Percentiles rank a stretch among this genome's conserved stretches.
phyloP scores from a whole-genome alignment of 2,888 invertebrate species.

The Bugulina stolonifera region DNA sequence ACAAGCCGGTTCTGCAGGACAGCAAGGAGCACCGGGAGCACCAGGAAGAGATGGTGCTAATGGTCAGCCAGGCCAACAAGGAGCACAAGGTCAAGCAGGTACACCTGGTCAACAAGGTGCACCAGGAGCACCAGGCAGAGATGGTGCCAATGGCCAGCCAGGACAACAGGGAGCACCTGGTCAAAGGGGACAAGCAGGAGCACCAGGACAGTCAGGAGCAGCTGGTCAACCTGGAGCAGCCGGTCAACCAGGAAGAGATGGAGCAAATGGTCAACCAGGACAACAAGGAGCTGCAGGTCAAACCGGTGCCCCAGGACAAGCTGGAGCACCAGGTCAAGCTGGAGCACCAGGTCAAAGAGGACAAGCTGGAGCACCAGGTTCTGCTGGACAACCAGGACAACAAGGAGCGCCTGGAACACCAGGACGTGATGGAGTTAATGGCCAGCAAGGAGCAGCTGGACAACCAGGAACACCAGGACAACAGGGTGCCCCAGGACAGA shows the following conservation, averaged over 20 bases:
- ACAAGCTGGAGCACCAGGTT: neutral
- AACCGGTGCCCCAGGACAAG: neutral
- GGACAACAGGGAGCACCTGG: neutral
- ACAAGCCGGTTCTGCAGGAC: slow-evolving; percentile 9
- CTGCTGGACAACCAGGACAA: neutral
- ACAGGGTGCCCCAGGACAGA: neutral
- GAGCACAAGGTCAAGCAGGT: neutral
- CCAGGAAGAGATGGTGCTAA: neutral
- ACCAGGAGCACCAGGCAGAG: neutral
- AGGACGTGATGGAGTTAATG: slow-evolving; percentile 8
- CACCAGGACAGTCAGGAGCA: neutral
- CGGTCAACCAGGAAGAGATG: slow-evolving; percentile 1
- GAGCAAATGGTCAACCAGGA: neutral
- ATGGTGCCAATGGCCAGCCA: neutral
- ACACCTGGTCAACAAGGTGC: neutral
- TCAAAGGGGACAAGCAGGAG: slow-evolving; percentile 10
- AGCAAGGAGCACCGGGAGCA: neutral
- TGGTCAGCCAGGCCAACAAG: neutral
- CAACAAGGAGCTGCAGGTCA: slow-evolving; percentile 3
- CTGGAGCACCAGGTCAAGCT: neutral
- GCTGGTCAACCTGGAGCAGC: slow-evolving; percentile 6
- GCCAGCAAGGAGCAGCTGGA: neutral
- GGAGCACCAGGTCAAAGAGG: slow-evolving; percentile 22
- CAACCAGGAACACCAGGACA: neutral
- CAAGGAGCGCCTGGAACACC: neutral